These are phyloP conservation scores for Noctua comes DNA, from an alignment of 2,888 invertebrate genomes.

Conservation along the genomic window DNA sequence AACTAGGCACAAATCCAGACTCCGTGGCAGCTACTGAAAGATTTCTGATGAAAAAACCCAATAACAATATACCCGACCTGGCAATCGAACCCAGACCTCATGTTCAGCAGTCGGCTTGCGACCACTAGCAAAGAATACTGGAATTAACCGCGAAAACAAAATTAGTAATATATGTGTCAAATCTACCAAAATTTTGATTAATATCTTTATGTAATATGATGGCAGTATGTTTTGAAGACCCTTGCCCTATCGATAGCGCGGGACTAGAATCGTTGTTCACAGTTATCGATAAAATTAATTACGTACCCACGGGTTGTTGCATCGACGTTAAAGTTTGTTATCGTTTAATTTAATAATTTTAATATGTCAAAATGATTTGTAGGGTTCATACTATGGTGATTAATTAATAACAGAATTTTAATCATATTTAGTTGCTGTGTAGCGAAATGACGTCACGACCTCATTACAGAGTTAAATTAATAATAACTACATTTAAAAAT, in stretches of 20 bases:
- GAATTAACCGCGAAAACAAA: slow-evolving; percentile 49
- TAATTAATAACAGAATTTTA: slow-evolving; percentile 28
- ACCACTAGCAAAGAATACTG: slow-evolving; percentile 45
- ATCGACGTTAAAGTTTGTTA: slow-evolving; percentile 28
- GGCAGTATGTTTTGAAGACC: slow-evolving; percentile 39
- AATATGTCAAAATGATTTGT: slow-evolving; percentile 13
- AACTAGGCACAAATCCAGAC: not conserved
- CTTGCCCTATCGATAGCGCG: slow-evolving; percentile 23
- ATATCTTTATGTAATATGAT: slow-evolving; percentile 43
- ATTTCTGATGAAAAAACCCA: not conserved
- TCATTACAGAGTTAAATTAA: slow-evolving; percentile 49
- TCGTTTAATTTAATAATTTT: slow-evolving; percentile 31
- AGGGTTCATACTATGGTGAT: slow-evolving; percentile 11
- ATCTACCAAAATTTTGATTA: slow-evolving; percentile 53
- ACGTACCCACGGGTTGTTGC: slow-evolving; percentile 13
- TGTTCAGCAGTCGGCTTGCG: not conserved
- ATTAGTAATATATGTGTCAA: slow-evolving; percentile 49
- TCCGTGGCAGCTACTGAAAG: not conserved
- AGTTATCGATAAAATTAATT: slow-evolving; percentile 37
- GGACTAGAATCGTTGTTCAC: slow-evolving; percentile 17
- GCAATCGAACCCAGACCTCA: not conserved
- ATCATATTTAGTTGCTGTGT: slow-evolving; percentile 12
- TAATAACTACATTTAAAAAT: slow-evolving; percentile 32
- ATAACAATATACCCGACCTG: not conserved
- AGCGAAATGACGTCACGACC: slow-evolving; percentile 21